Base-by-base conservation (phyloP, 2,888 invertebrate genomes). In the Epistrophe grossulariae region DNA sequence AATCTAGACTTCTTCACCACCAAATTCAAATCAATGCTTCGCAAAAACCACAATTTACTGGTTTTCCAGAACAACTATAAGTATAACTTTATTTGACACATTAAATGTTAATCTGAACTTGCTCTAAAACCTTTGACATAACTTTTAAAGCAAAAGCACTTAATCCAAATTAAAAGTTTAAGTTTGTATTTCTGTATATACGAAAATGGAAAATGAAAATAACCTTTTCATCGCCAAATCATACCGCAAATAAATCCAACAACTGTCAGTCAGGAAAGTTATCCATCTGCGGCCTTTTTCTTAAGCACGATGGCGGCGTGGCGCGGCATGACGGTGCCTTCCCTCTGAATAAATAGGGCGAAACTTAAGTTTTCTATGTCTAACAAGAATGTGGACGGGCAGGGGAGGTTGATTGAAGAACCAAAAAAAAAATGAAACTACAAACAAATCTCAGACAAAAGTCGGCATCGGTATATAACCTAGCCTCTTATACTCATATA, bases 251-350 rank as follows among this genome's bases (percentile, higher is more conserved):
- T 71, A 79, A 79, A 70, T 73, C 57, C 48, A 68, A 40, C 43
- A 84, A 72, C 79, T 79, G 79, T 76, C 84, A 79, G 38, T 66
- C 71, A 79, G 55, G 50, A 70, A 83, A 83, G 9, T 79, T 79
- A 79, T 71, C 48, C 59, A 62, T 57, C 66, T 59, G 55, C 55
- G 57, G 43, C 66, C 66, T 40, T 71, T 17, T 43, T 40, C 71
- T 50, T 62, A 43, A 52, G 40, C 60, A 11, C 9, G 35, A 9
- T 9, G 35, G 35, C 6, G 35, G 8, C 35, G 31, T 7, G 1
- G 8, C 35, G 8, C 1, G 0, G 35, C 8, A 1, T 1, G 31
- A 5, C 55, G n/a, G 19, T 28, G 15, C 15, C 28, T 28, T 62
- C 24, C n/a, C 13, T 28, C 17, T 3, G 48, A 15, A 66, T 62